phyloP scores from a whole-genome alignment of 1,140 invertebrate genomes.

The Theocolax elegans region DNA sequence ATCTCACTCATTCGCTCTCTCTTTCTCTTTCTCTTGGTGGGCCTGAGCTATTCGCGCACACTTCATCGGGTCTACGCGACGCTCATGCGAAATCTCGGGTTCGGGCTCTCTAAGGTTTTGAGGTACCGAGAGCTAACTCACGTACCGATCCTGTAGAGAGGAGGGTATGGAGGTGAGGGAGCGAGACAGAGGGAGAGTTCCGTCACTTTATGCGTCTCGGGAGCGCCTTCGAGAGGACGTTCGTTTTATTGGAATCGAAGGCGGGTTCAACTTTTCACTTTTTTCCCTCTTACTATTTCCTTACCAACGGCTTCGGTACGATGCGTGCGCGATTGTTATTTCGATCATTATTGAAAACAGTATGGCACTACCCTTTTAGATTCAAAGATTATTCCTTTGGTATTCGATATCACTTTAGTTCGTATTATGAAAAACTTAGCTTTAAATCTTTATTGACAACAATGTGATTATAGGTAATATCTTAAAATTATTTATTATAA shows the following conservation, averaged over 20 bases:
- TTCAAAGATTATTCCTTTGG: too few species aligned
- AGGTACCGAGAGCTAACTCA: slow-evolving; percentile 3
- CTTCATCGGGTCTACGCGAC: slow-evolving; percentile 11
- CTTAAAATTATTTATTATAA: too few species aligned
- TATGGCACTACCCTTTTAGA: too few species aligned
- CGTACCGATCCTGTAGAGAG: slow-evolving; percentile 10
- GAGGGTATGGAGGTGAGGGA: not conserved
- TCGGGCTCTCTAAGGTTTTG: not conserved
- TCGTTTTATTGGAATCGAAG: slow-evolving; percentile 13
- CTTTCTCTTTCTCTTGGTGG: not conserved
- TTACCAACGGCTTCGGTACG: too few species aligned
- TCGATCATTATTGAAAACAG: too few species aligned
- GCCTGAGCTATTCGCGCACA: slow-evolving; percentile 10
- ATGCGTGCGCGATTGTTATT: too few species aligned
- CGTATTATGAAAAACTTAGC: too few species aligned
- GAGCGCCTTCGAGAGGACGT: not conserved
- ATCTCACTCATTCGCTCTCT: not conserved
- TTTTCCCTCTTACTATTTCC: not conserved
- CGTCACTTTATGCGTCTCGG: not conserved
- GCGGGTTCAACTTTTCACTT: not conserved
- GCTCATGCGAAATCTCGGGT: not conserved
- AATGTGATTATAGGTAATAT: too few species aligned
- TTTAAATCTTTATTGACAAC: too few species aligned
- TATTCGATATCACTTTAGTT: too few species aligned
- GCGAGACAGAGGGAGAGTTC: not conserved